Evolutionary conservation across 2,113 vertebrate genomes (phyloP).

Genomic region (Suricata suricatta): DNA sequence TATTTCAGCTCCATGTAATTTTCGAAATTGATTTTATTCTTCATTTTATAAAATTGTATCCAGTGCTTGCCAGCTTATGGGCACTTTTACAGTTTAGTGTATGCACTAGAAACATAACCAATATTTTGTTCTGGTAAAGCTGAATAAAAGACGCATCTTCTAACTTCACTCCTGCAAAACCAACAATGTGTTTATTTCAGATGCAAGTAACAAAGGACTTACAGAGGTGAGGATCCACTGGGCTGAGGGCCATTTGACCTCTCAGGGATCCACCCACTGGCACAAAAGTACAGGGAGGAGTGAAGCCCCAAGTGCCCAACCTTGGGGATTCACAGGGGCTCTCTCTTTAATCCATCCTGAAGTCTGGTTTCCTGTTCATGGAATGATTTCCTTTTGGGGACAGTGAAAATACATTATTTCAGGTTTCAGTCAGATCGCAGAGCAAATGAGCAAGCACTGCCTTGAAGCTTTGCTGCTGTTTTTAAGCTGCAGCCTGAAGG

Average conservation of each 20-base stretch:
- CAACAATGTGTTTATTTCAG: background rate
- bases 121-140: conserved; percentile 13
- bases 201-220: background rate
- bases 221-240: background rate
- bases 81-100: background rate
- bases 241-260: background rate
- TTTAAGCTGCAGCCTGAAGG: background rate
- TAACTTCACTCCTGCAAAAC: background rate
- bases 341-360: background rate
- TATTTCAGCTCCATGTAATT: conserved; percentile 51
- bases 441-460: too few species aligned
- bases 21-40: conserved; percentile 70
- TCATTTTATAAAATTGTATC: conserved; percentile 54
- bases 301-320: background rate
- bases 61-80: conserved; percentile 13
- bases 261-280: background rate
- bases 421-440: background rate
- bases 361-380: background rate
- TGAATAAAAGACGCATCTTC: background rate
- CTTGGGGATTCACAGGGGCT: background rate
- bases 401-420: background rate
- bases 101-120: background rate
- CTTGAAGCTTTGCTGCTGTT: background rate
- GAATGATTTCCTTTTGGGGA: background rate
- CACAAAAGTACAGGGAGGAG: background rate